These are phyloP conservation scores for Oophaga pumilio DNA, from an alignment of 2,113 vertebrate genomes.

Conservation along the genomic window DNA sequence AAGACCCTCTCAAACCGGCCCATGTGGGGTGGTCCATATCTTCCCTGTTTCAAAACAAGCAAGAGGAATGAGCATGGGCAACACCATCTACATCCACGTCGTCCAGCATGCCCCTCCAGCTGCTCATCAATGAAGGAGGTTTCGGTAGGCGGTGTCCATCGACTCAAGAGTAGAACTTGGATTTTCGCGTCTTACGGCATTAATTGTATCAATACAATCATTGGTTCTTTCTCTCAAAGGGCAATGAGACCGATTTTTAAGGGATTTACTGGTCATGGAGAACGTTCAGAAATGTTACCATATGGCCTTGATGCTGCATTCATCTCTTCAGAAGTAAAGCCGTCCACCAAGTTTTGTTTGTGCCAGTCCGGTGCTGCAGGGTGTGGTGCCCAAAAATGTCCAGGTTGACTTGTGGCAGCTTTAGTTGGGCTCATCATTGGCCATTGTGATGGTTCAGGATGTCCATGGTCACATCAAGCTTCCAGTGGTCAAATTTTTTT, in stretches of 20 bases:
- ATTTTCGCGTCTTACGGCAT: background rate
- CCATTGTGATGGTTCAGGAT: background rate
- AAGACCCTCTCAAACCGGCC: conserved; percentile 72
- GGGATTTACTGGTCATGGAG: background rate
- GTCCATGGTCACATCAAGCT: background rate
- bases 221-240: background rate
- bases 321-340: background rate
- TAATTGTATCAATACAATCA: conserved; percentile 1
- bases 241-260: background rate
- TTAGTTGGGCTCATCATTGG: background rate
- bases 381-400: background rate
- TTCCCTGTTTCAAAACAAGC: conserved; percentile 79
- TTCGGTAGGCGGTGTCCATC: background rate
- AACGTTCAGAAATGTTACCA: background rate
- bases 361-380: background rate
- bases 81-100: background rate
- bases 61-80: conserved; percentile 68
- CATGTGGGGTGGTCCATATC: conserved; percentile 76
- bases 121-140: conserved; percentile 10
- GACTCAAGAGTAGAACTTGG: background rate
- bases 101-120: background rate
- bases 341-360: background rate
- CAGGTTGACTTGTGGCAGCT: background rate
- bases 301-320: background rate
- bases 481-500: background rate